Percentiles rank a stretch among this genome's conserved stretches.
Conservation (phyloP, 1,140 invertebrate genomes). For the Philopotamus ludificatus region DNA sequence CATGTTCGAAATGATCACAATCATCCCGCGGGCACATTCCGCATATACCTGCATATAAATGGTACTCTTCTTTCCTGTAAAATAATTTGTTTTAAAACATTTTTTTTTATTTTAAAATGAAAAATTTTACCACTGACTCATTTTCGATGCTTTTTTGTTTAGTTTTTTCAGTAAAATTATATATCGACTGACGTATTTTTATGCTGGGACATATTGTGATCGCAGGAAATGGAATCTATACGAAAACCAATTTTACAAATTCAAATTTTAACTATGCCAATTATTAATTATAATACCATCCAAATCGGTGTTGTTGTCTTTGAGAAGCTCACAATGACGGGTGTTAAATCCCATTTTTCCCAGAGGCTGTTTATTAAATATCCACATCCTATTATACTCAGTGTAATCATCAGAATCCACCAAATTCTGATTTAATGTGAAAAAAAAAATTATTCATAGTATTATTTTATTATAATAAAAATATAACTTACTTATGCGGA, state of each 20-base stretch:
- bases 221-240: conserved; percentile 62
- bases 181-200: conserved; percentile 54
- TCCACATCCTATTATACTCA: background rate
- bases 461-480: too few relatives aligned
- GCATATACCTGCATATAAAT: background rate
- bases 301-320: conserved; percentile 53
- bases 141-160: conserved; percentile 43
- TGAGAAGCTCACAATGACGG: conserved; percentile 56
- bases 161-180: conserved; percentile 56
- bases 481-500: background rate
- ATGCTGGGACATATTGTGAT: conserved; percentile 63
- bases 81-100: conserved; percentile 45
- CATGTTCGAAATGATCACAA: too few relatives aligned
- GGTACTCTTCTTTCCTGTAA: conserved; percentile 48
- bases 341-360: conserved; percentile 54
- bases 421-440: background rate
- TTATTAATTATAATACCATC: conserved; percentile 43
- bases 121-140: conserved; percentile 5
- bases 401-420: background rate
- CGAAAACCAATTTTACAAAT: too few relatives aligned
- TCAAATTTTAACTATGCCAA: too few relatives aligned
- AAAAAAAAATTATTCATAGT: too few relatives aligned
- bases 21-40: too few relatives aligned
- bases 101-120: conserved; percentile 5
- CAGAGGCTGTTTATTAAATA: conserved; percentile 43